Conservation (phyloP, 2,797 vertebrate species). For the Apogon hyalosoma region DNA sequence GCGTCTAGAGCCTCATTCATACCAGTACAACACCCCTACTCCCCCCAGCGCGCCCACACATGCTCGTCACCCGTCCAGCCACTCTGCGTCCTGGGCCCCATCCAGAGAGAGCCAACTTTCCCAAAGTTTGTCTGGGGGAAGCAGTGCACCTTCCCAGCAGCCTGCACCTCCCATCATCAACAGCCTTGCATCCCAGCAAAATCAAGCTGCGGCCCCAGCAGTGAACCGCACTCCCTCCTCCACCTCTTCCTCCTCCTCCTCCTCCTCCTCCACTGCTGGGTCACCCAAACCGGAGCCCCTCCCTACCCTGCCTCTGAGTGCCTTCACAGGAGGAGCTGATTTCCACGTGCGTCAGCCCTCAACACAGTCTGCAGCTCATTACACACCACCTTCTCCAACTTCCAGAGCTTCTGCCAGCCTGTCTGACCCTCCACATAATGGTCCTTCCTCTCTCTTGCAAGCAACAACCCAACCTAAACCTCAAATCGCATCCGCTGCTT, state of each 20-base stretch:
- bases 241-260: neutral
- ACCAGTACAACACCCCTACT: constrained; percentile 57
- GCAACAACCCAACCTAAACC: constrained; percentile 61
- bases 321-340: constrained; percentile 72
- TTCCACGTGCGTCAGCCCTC: constrained; percentile 55
- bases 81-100: constrained; percentile 66
- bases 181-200: constrained; percentile 60
- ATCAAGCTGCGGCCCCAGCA: constrained; percentile 15
- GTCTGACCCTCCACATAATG: constrained; percentile 40
- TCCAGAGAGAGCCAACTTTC: constrained; percentile 52
- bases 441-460: constrained; percentile 36
- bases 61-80: constrained; percentile 53
- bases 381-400: constrained; percentile 38
- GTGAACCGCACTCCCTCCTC: constrained; percentile 62
- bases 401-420: constrained; percentile 42
- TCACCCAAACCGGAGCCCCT: constrained; percentile 62
- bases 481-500: constrained; percentile 28
- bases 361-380: constrained; percentile 40
- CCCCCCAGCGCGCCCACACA: constrained; percentile 53
- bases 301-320: constrained; percentile 68
- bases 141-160: constrained; percentile 43
- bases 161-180: constrained; percentile 65
- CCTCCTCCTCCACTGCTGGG: constrained; percentile 19
- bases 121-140: constrained; percentile 38
- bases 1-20: constrained; percentile 61